Percentiles rank a stretch among this genome's conserved stretches.
Evolutionary conservation across 2,113 vertebrate species (phyloP).

Genomic region (Equus quagga): DNA sequence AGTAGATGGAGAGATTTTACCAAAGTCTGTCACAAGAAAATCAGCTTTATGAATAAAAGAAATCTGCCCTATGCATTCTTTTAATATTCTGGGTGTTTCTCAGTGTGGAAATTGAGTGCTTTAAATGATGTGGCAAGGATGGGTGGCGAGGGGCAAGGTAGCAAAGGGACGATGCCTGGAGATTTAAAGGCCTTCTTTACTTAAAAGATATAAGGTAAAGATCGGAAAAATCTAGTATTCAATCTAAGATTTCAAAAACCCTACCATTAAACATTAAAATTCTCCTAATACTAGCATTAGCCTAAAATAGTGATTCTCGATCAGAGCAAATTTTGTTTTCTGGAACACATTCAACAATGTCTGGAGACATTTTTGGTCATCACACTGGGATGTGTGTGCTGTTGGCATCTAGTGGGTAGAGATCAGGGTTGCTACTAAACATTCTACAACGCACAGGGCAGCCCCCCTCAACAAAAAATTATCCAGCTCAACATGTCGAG

Average conservation of each 20-base stretch:
- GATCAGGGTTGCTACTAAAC: not conserved
- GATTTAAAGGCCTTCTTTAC: conserved; percentile 12
- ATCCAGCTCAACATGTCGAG: not conserved
- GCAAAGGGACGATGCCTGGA: conserved; percentile 2
- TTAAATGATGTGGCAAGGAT: conserved; percentile 5
- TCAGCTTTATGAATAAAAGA: conserved; percentile 46
- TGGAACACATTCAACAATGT: not conserved
- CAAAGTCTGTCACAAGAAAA: conserved; percentile 15
- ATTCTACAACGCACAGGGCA: not conserved
- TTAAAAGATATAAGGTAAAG: not conserved
- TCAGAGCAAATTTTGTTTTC: not conserved
- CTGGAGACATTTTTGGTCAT: conserved; percentile 23
- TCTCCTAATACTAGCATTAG: not conserved
- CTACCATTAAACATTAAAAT: conserved; percentile 41
- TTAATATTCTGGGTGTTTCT: conserved; percentile 30
- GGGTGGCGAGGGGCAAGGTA: not conserved
- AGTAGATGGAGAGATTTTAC: not conserved
- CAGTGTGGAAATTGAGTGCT: not conserved
- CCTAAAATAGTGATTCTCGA: conserved; percentile 16
- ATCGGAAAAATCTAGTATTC: not conserved
- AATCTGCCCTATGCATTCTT: not conserved
- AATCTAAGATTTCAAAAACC: conserved; percentile 48
- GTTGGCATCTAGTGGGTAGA: conserved; percentile 32
- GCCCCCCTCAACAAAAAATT: not conserved
- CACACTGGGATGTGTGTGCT: not conserved